Base-by-base conservation (phyloP, 2,797 vertebrate genomes). In the Carapus acus region DNA sequence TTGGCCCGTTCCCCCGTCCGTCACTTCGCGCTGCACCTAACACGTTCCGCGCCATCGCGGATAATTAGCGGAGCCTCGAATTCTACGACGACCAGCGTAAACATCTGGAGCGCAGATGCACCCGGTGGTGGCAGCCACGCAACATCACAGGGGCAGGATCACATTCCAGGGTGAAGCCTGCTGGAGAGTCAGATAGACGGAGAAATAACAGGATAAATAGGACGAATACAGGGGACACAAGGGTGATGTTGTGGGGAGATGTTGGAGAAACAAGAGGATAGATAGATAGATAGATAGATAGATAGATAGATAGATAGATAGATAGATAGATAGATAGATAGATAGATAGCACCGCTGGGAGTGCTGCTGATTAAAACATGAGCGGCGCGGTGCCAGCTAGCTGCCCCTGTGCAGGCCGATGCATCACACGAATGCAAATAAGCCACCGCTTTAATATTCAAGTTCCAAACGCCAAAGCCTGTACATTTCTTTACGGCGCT, bases 371-470 rank as follows among this genome's bases (percentile, higher is more conserved):
- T 73, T 83, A 80, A 82, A 82, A 80, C 78, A 80, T 71, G 74
- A 83, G 80, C 69, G 33, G 46, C 58, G 72, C 53, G 20, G 50
- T 61, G 64, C 63, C 60, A 69, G 67, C 15, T 54, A 70, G 74
- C 60, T 42, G 53, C 62, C 64, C 71, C 69, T 43, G 42, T 55
- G 69, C 66, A 55, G 71, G 60, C 27, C 34, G 34, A 36, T 3
- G 57, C 69, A 62, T 74, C 74, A 58, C 75, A 62, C 58, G 65
- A 69, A 83, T 85, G 80, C 67, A 83, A 83, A 85, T 80, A 65
- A 77, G 64, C n/a, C 1, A 51, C 38, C 48, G 53, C 67, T 80
- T 82, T 79, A 78, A 81, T 76, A 84, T 86, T 80, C 78, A 73
- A 55, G 76, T 78, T 65, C 63, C 50, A 29, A 71, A 71, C 37